Evolutionary conservation across 2,888 invertebrate genomes (phyloP), one percentile per base, ranked within the genome.

Genomic region (Ennomos erosarius): DNA sequence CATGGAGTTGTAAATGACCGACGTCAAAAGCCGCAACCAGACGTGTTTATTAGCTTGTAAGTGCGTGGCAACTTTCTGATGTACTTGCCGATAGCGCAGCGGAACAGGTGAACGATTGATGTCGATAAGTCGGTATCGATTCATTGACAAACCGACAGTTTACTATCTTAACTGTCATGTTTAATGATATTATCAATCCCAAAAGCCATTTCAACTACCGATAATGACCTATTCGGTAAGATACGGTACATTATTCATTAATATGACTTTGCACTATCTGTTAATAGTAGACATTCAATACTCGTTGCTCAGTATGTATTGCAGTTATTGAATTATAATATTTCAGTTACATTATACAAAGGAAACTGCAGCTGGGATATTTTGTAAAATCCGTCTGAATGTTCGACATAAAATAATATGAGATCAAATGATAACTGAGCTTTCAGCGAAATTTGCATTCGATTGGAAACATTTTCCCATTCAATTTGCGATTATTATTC

Each of bases 21-120:
- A 64, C 64, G 70, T 72, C 73, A 67, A 64, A 62, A 58, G 49
- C 35, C 65, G 60, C 68, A 71, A 71, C 73, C 74, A 74, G 78
- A 76, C 74, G 75, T 82, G 80, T 81, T 79, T 78, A 80, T 79
- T 74, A 76, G 58, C 73, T 69, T 67, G 67, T 64, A 68, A 59
- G 55, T 59, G 62, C 69, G 70, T 69, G 59, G 69, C 55, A 51
- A 60, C 59, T 62, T 59, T 58, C 59, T 48, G 86, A 84, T 84
- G 73, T 73, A 76, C 76, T 78, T 75, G 67, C 65, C 68, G 83
- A 82, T 83, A 84, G 67, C 43, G 62, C 82, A 84, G 67, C 43
- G 62, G 65, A 71, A 71, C 77, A 73, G 75, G 73, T 79, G 75
- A 75, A 75, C 59, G 73, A 50, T 39, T 52, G 36, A 46, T 67